Evolutionary conservation across 2,797 vertebrate genomes (phyloP), one percentile per base, ranked within the genome.

Genomic region (Enteromius paludinosus): DNA sequence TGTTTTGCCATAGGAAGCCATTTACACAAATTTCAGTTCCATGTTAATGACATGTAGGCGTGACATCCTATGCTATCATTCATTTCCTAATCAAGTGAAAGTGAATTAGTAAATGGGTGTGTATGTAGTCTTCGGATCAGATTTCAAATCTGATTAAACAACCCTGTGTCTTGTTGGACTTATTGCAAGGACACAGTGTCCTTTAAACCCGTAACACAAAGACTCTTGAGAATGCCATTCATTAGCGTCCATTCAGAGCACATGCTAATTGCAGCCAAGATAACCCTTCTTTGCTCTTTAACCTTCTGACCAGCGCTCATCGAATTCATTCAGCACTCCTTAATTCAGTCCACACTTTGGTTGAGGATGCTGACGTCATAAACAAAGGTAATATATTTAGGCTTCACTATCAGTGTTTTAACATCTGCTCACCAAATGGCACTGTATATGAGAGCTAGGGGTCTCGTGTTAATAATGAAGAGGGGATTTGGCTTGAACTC

Each of bases 81-180:
- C 81, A 90, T 92, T 92, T 89, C 88, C 86, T 85, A 82, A 90
- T 91, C 84, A 87, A 79, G 83, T 49, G 85, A 91, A 92, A 91
- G 85, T 70, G 28, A 76, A 68, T 54, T 30, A 35, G 59, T 18
- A 52, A 87, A 81, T 74, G 78, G 59, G 84, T 92, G 91, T 30
- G 61, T 90, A 84, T 41, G 79, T 78, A 81, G 87, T 83, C 87
- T 90, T 80, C 2, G 75, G 83, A 35, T 81, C 81, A 66, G 75
- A 83, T 83, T 74, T 66, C 61, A 74, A 83, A 88, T 79, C 41
- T 25, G 87, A 83, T 83, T 71, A 65, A 47, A 72, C 76, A 82
- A 81, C 78, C 84, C 64, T 71, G 79, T 83, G 83, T 75, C 61
- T 81, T 85, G 78, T 68, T 62, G 84, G 79, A 70, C n/a, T 25